phyloP scores from a whole-genome alignment of 1,140 invertebrate genomes.

The Druon quercuslanigerum region DNA sequence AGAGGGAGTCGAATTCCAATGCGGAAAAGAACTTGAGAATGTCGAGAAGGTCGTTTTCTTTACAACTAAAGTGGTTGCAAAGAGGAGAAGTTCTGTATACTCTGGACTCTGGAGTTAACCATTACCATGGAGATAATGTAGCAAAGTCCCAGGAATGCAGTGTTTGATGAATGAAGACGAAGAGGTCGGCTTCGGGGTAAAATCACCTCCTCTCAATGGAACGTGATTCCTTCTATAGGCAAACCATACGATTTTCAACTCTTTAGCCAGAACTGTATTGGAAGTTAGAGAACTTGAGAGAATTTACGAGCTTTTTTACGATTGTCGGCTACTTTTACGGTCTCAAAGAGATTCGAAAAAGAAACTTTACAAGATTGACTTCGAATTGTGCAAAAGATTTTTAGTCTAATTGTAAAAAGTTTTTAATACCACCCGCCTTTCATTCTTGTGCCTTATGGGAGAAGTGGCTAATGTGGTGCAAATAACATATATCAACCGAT shows the following conservation, averaged over 20 bases:
- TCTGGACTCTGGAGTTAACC: constrained; percentile 7
- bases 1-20: constrained; percentile 23
- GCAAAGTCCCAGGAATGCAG: constrained; percentile 47
- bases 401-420: too few relatives aligned
- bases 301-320: constrained; percentile 6
- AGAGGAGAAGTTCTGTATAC: neutral
- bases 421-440: too few relatives aligned
- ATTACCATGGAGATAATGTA: constrained; percentile 15
- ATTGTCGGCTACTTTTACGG: neutral
- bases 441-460: too few relatives aligned
- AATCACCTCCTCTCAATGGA: constrained; percentile 55
- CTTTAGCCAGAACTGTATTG: constrained; percentile 12
- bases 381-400: too few relatives aligned
- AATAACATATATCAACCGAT: too few relatives aligned
- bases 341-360: neutral
- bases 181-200: constrained; percentile 48
- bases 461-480: too few relatives aligned
- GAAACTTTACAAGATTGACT: neutral
- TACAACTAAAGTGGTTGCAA: constrained; percentile 22
- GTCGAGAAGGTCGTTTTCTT: constrained; percentile 35
- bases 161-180: constrained; percentile 66
- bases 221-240: constrained; percentile 53
- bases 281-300: neutral
- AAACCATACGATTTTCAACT: constrained; percentile 33
- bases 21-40: constrained; percentile 28